phyloP scores from a whole-genome alignment of 2,888 invertebrate genomes.

The Andrena minutula region DNA sequence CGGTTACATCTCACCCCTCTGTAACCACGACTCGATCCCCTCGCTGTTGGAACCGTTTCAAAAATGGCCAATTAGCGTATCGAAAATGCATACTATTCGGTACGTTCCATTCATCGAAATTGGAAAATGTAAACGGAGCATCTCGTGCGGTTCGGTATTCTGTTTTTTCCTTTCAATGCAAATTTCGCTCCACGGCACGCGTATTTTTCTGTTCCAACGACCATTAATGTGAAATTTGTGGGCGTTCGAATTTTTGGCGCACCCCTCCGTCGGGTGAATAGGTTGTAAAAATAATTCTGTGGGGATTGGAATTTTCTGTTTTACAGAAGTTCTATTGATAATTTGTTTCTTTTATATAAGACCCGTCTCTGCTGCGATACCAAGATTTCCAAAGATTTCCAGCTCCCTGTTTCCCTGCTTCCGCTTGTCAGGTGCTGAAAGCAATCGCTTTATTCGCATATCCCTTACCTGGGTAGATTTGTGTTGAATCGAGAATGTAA shows the following conservation, averaged over 20 bases:
- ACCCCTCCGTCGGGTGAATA: too few relatives aligned
- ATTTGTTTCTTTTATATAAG: background rate
- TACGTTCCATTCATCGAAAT: background rate
- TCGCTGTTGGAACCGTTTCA: conserved; percentile 17
- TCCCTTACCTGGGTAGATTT: background rate
- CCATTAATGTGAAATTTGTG: too few relatives aligned
- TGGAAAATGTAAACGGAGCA: background rate
- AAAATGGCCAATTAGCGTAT: conserved; percentile 7
- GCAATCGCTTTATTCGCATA: background rate
- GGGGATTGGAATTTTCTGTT: background rate
- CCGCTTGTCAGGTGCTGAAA: background rate
- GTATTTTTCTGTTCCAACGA: too few relatives aligned
- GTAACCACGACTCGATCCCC: background rate
- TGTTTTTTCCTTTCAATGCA: too few relatives aligned
- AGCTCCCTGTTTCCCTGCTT: background rate
- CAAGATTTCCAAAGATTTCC: background rate
- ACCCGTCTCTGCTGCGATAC: background rate
- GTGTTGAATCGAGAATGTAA: background rate
- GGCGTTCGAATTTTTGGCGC: too few relatives aligned
- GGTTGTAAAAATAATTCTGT: background rate
- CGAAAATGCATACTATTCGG: background rate
- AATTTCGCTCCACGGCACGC: too few relatives aligned
- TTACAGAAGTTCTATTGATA: background rate
- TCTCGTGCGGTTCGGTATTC: too few relatives aligned
- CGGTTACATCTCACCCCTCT: background rate